Conservation (phyloP, 2,113 vertebrate species). For the Psittacula cyanocephala region DNA sequence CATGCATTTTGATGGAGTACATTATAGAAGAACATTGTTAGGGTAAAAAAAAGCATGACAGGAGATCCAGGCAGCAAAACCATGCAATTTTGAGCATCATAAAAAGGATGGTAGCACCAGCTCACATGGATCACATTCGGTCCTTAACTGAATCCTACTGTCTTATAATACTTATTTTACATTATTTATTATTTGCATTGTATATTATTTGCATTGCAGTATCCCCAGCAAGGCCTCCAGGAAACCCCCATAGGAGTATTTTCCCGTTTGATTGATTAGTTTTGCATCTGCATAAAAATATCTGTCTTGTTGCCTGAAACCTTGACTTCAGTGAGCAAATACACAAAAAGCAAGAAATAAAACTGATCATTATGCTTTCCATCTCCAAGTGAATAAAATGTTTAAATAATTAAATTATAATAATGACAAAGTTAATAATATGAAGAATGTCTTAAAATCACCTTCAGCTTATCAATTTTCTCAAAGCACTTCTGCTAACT, state of each 20-base stretch:
- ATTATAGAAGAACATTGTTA: background rate
- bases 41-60: background rate
- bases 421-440: background rate
- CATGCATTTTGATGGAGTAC: background rate
- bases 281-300: constrained; percentile 60
- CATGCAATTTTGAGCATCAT: background rate
- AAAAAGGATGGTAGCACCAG: background rate
- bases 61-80: background rate
- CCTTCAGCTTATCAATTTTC: background rate
- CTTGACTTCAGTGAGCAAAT: background rate
- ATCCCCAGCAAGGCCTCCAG: constrained; percentile 22
- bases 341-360: background rate
- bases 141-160: background rate
- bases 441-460: background rate
- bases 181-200: background rate
- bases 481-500: background rate
- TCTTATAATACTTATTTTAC: background rate
- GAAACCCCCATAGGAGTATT: background rate
- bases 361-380: background rate
- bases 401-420: background rate
- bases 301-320: constrained; percentile 27
- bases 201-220: background rate
- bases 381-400: background rate
- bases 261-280: constrained; percentile 47
- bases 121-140: background rate